phyloP scores from a whole-genome alignment of 1,140 invertebrate species.

The Drosophila punjabiensis region DNA sequence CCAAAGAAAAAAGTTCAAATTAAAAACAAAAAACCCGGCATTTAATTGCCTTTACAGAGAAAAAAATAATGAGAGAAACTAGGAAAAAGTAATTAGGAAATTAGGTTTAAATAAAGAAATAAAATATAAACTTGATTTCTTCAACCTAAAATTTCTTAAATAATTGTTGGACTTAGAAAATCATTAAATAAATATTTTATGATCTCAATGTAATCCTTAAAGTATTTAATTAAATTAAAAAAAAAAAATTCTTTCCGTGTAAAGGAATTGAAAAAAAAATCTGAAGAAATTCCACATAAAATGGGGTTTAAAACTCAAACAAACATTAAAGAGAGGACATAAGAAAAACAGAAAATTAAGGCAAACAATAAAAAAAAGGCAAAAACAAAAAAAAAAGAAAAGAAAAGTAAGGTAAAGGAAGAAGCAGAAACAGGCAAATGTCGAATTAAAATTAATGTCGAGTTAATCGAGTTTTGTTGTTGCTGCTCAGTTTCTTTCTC shows the following conservation, averaged over 20 bases:
- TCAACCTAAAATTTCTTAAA: background rate
- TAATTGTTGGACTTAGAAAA: background rate
- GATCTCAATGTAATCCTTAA: too few relatives aligned
- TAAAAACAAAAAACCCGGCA: conserved; percentile 44
- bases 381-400: conserved; percentile 11
- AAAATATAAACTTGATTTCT: background rate
- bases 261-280: conserved; percentile 32
- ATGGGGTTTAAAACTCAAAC: conserved; percentile 59
- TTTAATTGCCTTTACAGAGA: conserved; percentile 55
- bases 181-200: too few relatives aligned
- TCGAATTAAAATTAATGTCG: conserved; percentile 84
- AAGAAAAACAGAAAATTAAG: conserved; percentile 42
- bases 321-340: conserved; percentile 32
- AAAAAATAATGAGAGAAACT: conserved; percentile 14
- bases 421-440: conserved; percentile 54
- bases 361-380: conserved; percentile 37
- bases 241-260: background rate
- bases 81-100: background rate
- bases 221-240: too few relatives aligned
- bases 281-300: conserved; percentile 53
- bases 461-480: conserved; percentile 84
- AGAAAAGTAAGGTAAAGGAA: conserved; percentile 29
- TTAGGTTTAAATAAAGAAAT: background rate
- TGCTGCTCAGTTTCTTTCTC: conserved; percentile 53
- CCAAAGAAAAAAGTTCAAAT: conserved; percentile 36